Percentiles rank a stretch among this genome's conserved stretches.
Conservation (phyloP, 2,888 invertebrate genomes). For the Margaritifera margaritifera region DNA sequence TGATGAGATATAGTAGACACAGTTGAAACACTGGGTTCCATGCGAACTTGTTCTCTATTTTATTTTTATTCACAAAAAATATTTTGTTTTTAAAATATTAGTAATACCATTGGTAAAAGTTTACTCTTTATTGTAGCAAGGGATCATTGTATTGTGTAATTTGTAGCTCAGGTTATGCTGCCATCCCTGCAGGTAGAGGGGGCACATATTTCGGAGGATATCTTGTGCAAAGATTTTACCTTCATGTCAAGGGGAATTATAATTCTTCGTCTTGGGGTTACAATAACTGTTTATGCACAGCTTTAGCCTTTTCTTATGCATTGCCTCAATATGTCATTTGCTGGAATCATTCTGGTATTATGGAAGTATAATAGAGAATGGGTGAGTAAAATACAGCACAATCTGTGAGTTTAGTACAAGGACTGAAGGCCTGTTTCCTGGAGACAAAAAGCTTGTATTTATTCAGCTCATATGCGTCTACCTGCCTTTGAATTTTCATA, state of each 20-base stretch:
- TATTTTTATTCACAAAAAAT: no score
- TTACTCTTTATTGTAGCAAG: no score
- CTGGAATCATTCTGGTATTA: conserved; percentile 80
- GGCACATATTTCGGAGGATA: conserved; percentile 90
- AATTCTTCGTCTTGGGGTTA: conserved; percentile 57
- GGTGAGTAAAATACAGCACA: conserved; percentile 9
- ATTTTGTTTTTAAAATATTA: no score
- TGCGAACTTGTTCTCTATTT: no score
- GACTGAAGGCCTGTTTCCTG: no score
- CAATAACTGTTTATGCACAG: conserved; percentile 44
- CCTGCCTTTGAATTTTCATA: no score
- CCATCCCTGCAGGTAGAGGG: conserved; percentile 89
- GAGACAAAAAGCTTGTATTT: no score
- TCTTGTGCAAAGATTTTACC: conserved; percentile 83
- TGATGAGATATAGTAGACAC: no score
- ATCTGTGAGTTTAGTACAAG: no score
- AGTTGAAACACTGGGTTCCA: no score
- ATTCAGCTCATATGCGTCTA: no score
- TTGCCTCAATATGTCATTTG: conserved; percentile 83
- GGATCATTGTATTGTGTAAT: not conserved
- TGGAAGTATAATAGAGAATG: conserved; percentile 31
- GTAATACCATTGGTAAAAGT: no score
- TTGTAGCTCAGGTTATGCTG: conserved; percentile 81
- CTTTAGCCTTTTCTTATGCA: conserved; percentile 80
- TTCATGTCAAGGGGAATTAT: conserved; percentile 73